A percentile compares a stretch with the other conserved stretches of the same genome.
phyloP scores from a whole-genome alignment of 2,113 vertebrate genomes.

The Passer domesticus region DNA sequence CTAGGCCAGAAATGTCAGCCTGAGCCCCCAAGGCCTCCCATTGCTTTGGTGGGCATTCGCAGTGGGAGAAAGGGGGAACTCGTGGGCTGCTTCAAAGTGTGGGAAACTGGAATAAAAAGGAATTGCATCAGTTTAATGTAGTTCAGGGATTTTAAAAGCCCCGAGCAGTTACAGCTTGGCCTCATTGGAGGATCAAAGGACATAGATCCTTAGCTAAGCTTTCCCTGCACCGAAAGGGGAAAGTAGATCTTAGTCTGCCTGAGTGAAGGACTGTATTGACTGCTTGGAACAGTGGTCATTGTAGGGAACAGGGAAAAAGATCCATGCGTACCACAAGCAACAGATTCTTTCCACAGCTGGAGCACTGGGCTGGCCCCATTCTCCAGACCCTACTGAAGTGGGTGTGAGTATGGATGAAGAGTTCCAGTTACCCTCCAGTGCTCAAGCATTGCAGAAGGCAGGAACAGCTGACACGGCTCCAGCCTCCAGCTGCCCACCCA shows the following conservation, averaged over 20 bases:
- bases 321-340: background rate
- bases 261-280: background rate
- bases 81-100: background rate
- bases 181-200: background rate
- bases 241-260: background rate
- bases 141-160: background rate
- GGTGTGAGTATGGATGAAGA: background rate
- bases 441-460: background rate
- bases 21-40: background rate
- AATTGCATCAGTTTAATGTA: background rate
- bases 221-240: background rate
- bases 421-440: background rate
- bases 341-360: background rate
- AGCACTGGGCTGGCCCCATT: background rate
- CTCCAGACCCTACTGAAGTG: background rate
- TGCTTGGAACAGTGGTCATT: fast-evolving
- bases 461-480: background rate
- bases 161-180: background rate
- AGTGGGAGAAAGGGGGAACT: background rate
- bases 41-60: background rate
- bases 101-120: background rate
- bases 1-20: background rate
- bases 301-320: background rate
- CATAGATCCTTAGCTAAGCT: background rate
- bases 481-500: background rate